Conservation (phyloP, 1,140 invertebrate genomes). For the Pogonognathellus flavescens region DNA sequence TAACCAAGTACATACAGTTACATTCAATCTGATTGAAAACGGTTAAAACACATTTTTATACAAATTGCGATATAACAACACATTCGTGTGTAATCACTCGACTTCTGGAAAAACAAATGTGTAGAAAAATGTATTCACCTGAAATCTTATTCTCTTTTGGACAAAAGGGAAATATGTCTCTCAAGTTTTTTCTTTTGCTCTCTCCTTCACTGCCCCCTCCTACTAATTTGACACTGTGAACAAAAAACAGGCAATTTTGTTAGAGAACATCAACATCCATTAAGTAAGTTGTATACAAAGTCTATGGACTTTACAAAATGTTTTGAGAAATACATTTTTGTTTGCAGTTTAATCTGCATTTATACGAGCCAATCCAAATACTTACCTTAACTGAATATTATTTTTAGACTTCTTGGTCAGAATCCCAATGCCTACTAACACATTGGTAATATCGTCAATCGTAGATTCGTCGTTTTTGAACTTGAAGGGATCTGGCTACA, state of each 20-base stretch:
- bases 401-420: slow-evolving; percentile 98
- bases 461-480: slow-evolving; percentile 98
- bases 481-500: slow-evolving; percentile 92
- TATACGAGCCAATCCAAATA: slow-evolving; percentile 61
- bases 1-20: no score
- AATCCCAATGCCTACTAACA: slow-evolving; percentile 98
- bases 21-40: no score
- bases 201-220: slow-evolving; percentile 53
- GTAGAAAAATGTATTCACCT: slow-evolving; percentile 23
- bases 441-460: slow-evolving; percentile 99
- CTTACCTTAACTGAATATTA: slow-evolving; percentile 94
- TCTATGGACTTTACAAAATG: no score
- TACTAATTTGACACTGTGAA: slow-evolving; percentile 62
- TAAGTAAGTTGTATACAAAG: not conserved
- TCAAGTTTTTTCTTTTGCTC: slow-evolving; percentile 62
- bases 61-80: no score
- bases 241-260: slow-evolving; percentile 20
- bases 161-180: slow-evolving; percentile 58
- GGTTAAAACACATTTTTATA: no score
- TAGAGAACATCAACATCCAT: not conserved
- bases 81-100: no score
- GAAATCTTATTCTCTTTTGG: slow-evolving; percentile 63
- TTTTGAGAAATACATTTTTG: no score
- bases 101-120: not conserved
- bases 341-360: no score